These are phyloP conservation scores for Apodemia duryi DNA, from an alignment of 2,888 invertebrate species.

Conservation along the genomic window DNA sequence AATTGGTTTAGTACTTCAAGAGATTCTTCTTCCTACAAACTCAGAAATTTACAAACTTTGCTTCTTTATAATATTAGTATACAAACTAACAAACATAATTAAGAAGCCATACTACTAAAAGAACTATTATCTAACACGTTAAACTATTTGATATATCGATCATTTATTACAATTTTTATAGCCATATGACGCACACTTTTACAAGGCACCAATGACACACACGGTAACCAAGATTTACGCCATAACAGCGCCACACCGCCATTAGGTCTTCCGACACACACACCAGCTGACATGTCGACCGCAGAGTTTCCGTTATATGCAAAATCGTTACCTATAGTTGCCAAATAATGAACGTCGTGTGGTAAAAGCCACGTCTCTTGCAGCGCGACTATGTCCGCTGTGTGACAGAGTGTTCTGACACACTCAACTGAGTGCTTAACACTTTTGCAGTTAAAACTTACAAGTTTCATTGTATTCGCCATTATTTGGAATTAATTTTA, in stretches of 20 bases:
- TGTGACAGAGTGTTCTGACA: constrained; percentile 27
- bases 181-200: no score
- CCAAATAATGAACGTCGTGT: constrained; percentile 30
- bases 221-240: no score
- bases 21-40: no score
- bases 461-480: constrained; percentile 25
- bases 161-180: neutral
- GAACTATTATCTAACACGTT: no score
- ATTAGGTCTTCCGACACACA: constrained; percentile 30
- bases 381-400: constrained; percentile 24
- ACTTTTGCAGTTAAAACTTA: constrained; percentile 34
- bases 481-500: constrained; percentile 22
- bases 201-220: no score
- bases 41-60: no score
- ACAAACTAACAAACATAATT: no score
- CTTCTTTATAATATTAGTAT: no score
- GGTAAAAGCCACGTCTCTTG: constrained; percentile 27
- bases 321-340: constrained; percentile 30
- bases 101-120: no score
- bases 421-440: constrained; percentile 24
- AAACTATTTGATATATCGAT: neutral
- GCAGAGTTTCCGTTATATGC: constrained; percentile 31
- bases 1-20: no score
- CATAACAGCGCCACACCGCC: constrained; percentile 21
- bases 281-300: constrained; percentile 31